Percentiles rank a stretch among this genome's conserved stretches.
These are phyloP conservation scores for Hydropotes inermis DNA, from an alignment of 2,113 vertebrate species.

Conservation along the genomic window DNA sequence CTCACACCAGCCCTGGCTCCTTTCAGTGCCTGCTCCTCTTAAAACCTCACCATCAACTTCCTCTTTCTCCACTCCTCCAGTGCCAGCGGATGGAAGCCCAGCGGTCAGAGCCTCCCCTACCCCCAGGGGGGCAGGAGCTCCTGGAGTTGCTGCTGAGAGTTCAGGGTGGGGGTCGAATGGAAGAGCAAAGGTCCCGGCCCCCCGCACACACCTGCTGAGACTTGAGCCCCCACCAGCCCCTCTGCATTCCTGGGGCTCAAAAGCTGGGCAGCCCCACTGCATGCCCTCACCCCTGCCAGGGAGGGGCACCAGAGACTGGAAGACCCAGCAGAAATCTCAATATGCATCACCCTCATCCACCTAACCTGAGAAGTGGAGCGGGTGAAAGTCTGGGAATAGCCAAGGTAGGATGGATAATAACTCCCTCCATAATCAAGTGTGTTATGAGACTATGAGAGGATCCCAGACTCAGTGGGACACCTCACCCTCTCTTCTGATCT, in stretches of 20 bases:
- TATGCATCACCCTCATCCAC: background rate
- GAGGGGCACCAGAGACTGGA: slow-evolving; percentile 3
- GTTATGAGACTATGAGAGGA: background rate
- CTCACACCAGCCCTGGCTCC: background rate
- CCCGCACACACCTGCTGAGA: slow-evolving; percentile 71
- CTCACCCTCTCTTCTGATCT: background rate
- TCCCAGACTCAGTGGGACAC: background rate
- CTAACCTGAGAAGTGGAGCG: background rate
- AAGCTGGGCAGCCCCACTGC: slow-evolving; percentile 9
- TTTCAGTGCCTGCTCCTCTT: background rate
- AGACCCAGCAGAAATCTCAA: background rate
- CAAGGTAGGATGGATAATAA: slow-evolving; percentile 5
- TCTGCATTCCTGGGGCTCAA: background rate
- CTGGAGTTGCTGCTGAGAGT: slow-evolving; percentile 90
- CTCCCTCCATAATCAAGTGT: background rate
- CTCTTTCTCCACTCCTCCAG: slow-evolving; percentile 65
- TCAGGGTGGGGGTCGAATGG: slow-evolving; percentile 86
- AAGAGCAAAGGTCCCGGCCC: slow-evolving; percentile 68
- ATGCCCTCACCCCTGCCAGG: background rate
- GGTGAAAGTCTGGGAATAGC: background rate
- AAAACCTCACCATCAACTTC: background rate
- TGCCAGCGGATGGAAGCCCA: slow-evolving; percentile 92
- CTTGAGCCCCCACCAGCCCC: background rate
- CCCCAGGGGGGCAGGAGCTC: slow-evolving; percentile 91
- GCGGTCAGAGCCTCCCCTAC: slow-evolving; percentile 87